Conservation (phyloP, 2,113 vertebrate species). For the Hiodon alosoides region DNA sequence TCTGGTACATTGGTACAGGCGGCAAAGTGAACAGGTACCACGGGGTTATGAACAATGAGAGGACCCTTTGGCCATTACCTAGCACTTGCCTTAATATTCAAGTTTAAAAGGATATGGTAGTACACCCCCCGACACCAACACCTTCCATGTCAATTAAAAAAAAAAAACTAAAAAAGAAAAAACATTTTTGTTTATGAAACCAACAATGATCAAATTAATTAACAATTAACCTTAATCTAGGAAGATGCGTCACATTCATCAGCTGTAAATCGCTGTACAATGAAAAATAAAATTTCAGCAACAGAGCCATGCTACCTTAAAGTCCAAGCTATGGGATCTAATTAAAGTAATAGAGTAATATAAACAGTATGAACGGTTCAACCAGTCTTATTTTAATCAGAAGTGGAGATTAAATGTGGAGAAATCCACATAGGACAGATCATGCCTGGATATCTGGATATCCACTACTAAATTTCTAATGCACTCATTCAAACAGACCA, state of each 20-base stretch:
- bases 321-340: conserved; percentile 88
- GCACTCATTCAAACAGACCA: neutral
- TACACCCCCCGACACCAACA: conserved; percentile 70
- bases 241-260: conserved; percentile 89
- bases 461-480: neutral
- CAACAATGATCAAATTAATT: conserved; percentile 61
- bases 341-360: conserved; percentile 50
- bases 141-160: conserved; percentile 77
- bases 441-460: no score
- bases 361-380: conserved; percentile 37
- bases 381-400: conserved; percentile 56
- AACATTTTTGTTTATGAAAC: conserved; percentile 51
- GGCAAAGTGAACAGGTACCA: conserved; percentile 29
- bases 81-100: conserved; percentile 73
- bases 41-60: conserved; percentile 37
- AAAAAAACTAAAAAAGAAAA: no score
- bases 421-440: neutral
- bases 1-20: no score
- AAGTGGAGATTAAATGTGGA: conserved; percentile 22
- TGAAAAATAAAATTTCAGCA: conserved; percentile 73
- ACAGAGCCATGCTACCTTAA: conserved; percentile 98
- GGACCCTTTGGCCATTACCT: conserved; percentile 64
- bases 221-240: conserved; percentile 67
- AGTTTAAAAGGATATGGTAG: conserved; percentile 73
- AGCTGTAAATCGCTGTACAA: conserved; percentile 79